Evolutionary conservation across 2,888 invertebrate species (phyloP).

Genomic region (Cataglyphis altisquamis): DNA sequence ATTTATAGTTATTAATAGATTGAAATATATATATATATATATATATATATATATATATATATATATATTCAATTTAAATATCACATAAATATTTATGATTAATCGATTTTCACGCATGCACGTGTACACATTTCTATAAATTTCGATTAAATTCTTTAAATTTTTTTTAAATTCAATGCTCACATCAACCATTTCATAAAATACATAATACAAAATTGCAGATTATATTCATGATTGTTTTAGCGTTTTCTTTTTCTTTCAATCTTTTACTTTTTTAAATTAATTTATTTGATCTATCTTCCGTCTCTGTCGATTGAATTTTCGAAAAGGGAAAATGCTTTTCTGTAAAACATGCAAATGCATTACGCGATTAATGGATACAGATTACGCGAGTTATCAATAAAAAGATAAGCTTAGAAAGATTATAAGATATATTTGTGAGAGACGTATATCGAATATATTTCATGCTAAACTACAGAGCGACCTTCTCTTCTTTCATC

Average conservation of each 20-base stretch:
- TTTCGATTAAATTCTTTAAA: not conserved
- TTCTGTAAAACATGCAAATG: not conserved
- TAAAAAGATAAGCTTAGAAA: conserved; percentile 4
- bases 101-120: not conserved
- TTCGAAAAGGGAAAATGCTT: too few relatives aligned
- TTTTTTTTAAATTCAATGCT: not conserved
- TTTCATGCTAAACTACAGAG: conserved; percentile 55
- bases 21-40: not conserved
- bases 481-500: conserved; percentile 55
- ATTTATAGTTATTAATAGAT: not conserved
- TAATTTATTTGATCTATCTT: not conserved
- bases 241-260: not conserved
- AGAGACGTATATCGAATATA: conserved; percentile 37
- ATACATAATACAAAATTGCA: not conserved
- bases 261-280: not conserved
- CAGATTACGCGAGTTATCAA: not conserved
- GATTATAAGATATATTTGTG: not conserved
- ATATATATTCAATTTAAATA: not conserved
- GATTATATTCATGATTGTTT: conserved; percentile 3
- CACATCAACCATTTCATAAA: not conserved
- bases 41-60: not conserved
- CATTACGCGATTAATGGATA: not conserved
- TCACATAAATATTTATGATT: not conserved
- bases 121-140: not conserved
- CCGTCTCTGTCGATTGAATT: not conserved